Conservation (phyloP, 2,113 vertebrate species). For the Nanger granti region DNA sequence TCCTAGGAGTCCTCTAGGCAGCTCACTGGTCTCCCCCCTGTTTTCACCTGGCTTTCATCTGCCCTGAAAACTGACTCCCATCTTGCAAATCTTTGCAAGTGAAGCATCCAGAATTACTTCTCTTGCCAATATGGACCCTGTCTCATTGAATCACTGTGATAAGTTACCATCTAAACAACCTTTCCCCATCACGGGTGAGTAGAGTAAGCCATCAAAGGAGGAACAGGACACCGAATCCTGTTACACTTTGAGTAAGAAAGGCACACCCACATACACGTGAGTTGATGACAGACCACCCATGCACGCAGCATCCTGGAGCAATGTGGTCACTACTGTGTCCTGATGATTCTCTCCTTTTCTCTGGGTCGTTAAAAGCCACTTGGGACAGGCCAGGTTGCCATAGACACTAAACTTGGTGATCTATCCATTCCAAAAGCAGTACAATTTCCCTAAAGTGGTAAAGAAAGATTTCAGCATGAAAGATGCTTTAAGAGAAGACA, state of each 20-base stretch:
- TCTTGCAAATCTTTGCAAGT: background rate
- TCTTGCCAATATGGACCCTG: background rate
- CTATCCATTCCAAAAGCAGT: background rate
- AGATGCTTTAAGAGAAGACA: background rate
- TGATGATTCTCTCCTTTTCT: background rate
- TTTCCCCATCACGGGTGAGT: background rate
- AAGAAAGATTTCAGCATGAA: background rate
- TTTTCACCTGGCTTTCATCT: background rate
- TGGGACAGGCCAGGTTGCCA: background rate
- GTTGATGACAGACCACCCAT: rapidly evolving
- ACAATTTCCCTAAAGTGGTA: background rate
- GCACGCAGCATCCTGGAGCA: background rate
- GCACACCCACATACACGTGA: rapidly evolving
- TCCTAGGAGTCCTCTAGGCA: rapidly evolving
- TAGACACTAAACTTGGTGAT: background rate
- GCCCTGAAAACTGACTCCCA: too few species aligned
- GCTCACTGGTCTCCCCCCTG: background rate
- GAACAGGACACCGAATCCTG: rapidly evolving
- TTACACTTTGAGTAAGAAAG: background rate
- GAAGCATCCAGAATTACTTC: background rate
- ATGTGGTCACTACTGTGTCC: rapidly evolving
- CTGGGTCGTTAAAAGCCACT: background rate
- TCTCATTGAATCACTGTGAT: background rate
- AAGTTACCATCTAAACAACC: background rate
- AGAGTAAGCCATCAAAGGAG: background rate